Conservation (phyloP, 2,797 vertebrate species). For the Periophthalmus magnuspinnatus region DNA sequence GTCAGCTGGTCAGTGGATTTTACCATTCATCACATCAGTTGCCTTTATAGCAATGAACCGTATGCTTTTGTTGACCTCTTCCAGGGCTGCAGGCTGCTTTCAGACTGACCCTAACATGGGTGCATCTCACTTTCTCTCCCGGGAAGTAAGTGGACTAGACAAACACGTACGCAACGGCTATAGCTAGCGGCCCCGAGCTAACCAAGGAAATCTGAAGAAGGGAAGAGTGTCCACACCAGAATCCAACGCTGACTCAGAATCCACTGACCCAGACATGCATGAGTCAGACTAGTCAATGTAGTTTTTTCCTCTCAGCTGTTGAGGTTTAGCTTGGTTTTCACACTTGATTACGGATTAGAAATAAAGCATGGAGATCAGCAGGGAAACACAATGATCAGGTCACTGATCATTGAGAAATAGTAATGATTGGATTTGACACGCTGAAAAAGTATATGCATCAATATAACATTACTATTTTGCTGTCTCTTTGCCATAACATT, state of each 20-base stretch:
- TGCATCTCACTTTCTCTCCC: slow-evolving; percentile 56
- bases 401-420: too few species aligned
- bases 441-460: too few species aligned
- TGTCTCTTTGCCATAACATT: background rate
- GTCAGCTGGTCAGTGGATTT: slow-evolving; percentile 31
- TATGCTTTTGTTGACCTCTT: slow-evolving; percentile 43
- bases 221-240: slow-evolving; percentile 20
- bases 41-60: slow-evolving; percentile 30
- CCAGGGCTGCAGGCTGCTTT: slow-evolving; percentile 54
- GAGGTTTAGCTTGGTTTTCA: slow-evolving; percentile 43
- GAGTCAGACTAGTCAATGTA: slow-evolving; percentile 60
- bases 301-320: slow-evolving; percentile 41
- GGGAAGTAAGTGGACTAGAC: slow-evolving; percentile 65
- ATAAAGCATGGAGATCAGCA: background rate
- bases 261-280: slow-evolving; percentile 61
- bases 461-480: background rate
- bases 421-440: too few species aligned
- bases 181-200: slow-evolving; percentile 49
- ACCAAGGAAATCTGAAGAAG: slow-evolving; percentile 19
- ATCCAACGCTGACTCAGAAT: slow-evolving; percentile 60
- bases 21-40: slow-evolving; percentile 42
- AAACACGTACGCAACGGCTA: slow-evolving; percentile 66
- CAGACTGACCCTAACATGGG: slow-evolving; percentile 47
- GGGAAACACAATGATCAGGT: background rate
- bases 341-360: slow-evolving; percentile 23